Evolutionary conservation across 2,113 vertebrate species (phyloP).

Genomic region (Hydrolagus affinis): DNA sequence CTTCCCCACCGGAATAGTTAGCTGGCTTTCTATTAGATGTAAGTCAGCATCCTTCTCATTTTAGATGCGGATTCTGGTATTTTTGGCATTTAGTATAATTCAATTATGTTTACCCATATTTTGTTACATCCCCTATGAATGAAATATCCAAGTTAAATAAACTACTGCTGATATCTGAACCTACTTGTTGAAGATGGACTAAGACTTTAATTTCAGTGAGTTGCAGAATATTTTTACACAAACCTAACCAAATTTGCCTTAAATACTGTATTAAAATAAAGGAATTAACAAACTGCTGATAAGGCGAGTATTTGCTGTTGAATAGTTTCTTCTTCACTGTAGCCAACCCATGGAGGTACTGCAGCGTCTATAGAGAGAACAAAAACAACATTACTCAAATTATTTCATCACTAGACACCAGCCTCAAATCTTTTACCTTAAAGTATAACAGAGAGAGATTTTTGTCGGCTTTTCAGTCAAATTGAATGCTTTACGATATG

Average conservation of each 20-base stretch:
- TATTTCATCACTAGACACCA: not conserved
- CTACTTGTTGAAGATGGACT: not conserved
- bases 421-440: too few relatives aligned
- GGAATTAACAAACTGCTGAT: slow-evolving; percentile 72
- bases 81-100: too few relatives aligned
- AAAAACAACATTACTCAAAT: slow-evolving; percentile 22
- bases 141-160: not conserved
- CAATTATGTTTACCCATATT: too few relatives aligned
- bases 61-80: too few relatives aligned
- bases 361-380: slow-evolving; percentile 64
- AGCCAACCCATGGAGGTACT: slow-evolving; percentile 90
- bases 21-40: too few relatives aligned
- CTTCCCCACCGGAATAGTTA: too few relatives aligned
- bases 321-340: slow-evolving; percentile 92
- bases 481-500: too few relatives aligned
- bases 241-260: not conserved
- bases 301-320: slow-evolving; percentile 91
- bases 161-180: too few relatives aligned
- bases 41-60: too few relatives aligned
- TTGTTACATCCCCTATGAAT: not conserved
- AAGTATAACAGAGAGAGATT: too few relatives aligned
- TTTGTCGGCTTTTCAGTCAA: too few relatives aligned
- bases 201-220: not conserved
- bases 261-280: not conserved
- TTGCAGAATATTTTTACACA: not conserved